Base-by-base conservation (phyloP, 2,113 vertebrate genomes). In the Phylloscopus trochiloides region DNA sequence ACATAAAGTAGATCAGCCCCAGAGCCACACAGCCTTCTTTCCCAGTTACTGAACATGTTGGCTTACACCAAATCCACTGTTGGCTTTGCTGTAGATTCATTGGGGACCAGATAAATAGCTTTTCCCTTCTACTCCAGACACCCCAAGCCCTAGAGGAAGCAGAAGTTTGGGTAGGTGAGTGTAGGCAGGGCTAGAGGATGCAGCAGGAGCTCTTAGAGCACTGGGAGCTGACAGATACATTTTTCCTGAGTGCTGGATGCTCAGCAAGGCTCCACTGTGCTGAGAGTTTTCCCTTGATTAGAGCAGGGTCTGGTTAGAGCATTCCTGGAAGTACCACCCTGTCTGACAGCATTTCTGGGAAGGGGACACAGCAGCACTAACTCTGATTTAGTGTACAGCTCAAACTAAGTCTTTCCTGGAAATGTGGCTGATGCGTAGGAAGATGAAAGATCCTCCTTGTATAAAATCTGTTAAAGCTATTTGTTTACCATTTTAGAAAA, bases 361-460 rank as follows among this genome's bases (percentile, higher is more conserved):
- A 95, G 43, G 55, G 32, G 89, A 34, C 28, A 71, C 19, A 84
- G 59, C 36, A 81, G 25, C n/a, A 63, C 68, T 77, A 78, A 75
- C 34, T 72, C 71, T 68, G 72, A 95, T 89, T 94, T 83, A 92
- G 48, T 55, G 34, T 87, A 79, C 66, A 92, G 38, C 34, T 93
- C 72, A 91, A 92, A 84, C 86, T 12, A 81, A 96, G 65, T 78
- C 91, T 61, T 95, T 93, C 90, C 92, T 95, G 88, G 92, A 96
- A 95, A 34, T 38, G 57, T 68, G 42, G 63, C 31, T 93, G 66
- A 86, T 85, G 29, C 0, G 0, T 34, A 62, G 16, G 65, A 94
- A 77, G 76, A 92, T 74, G 40, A 19, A 82, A 88, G 34, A 3
- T 55, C 29, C 68, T 80, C 25, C 16, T 42, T 51, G 5, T 47